Base-by-base conservation (phyloP, 1,140 invertebrate species). In the Pygmarrhopalites habei region DNA sequence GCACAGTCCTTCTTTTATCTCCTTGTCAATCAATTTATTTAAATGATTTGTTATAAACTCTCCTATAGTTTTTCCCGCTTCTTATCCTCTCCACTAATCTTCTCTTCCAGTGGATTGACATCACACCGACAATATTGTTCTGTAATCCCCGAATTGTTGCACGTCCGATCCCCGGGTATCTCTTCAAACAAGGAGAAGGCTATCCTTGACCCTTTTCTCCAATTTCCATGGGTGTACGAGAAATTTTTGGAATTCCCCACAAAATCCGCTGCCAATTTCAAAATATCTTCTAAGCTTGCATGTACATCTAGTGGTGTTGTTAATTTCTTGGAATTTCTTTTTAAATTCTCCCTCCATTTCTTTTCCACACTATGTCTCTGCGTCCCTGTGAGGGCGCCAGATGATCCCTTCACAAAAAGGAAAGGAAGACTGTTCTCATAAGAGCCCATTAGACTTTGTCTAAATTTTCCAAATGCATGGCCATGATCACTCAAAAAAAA, bases 401-500 rank as follows among this genome's bases (percentile, higher is more conserved):
- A n/a, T n/a, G n/a, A n/a, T n/a, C n/a, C n/a, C n/a, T n/a, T n/a
- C 28, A 71, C 41, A 41, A 64, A 71, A 53, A 71, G 64, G 53
- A 71, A 72, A 14, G 71, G 71, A 10, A 72, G 53, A 39, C 67
- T 67, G 32, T 72, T 69, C 53, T 72, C 71, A 43, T 70, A 67
- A 49, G 60, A 72, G n/a, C 71, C 71, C 10, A 72, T 17, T 39
- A 68, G 66, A 2, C 69, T 71, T 60, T 70, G 63, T 12, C 71
- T 55, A 58, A 72, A 66, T n/a, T 23, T 43, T 21, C 69, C 69
- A 35, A 65, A 72, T 15, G 67, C 63, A 28, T 67, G 65, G 30
- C 71, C 71, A 39, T 72, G 71, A 41, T 72, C 71, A 30, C 67
- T 70, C 12, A 72, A 68, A 58, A 72, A 71, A 26, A 71, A 30